phyloP scores from a whole-genome alignment of 1,140 invertebrate genomes.

The Epicauta chinensis region DNA sequence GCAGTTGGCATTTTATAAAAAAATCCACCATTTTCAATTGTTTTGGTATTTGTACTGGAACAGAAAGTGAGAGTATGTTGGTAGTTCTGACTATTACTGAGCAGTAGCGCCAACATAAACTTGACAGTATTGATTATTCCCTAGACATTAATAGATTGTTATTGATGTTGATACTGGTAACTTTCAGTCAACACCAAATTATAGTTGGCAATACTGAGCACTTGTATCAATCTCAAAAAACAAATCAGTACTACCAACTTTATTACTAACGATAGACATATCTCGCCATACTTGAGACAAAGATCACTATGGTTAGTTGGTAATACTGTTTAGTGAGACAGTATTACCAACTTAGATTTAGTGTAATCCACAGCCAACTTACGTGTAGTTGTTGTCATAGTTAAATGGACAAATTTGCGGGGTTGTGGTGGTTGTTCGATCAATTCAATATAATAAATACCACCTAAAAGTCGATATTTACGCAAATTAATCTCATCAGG shows the following conservation, averaged over 20 bases:
- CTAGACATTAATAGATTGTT: no score
- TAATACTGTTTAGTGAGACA: not conserved
- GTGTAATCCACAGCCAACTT: conserved; percentile 24
- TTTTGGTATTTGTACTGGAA: conserved; percentile 60
- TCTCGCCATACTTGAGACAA: no score
- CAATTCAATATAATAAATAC: conserved; percentile 57
- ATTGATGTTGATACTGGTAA: no score
- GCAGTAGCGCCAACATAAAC: no score
- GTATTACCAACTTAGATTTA: not conserved
- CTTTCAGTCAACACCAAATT: no score
- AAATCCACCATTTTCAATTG: conserved; percentile 59
- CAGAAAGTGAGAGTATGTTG: not conserved
- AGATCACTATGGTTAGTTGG: no score
- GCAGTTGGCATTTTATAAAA: conserved; percentile 58
- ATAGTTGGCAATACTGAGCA: no score
- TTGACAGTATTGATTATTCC: no score
- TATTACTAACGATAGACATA: no score
- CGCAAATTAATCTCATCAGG: conserved; percentile 51
- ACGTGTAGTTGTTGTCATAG: conserved; percentile 45
- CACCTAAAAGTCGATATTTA: conserved; percentile 58
- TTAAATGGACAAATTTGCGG: conserved; percentile 43
- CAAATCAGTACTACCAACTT: no score
- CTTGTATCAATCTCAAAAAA: no score
- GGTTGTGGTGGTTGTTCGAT: conserved; percentile 60
- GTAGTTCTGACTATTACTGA: no score